Evolutionary conservation across 2,888 invertebrate genomes (phyloP), one percentile per base, ranked within the genome.

Genomic region (Tortricodes alternella): DNA sequence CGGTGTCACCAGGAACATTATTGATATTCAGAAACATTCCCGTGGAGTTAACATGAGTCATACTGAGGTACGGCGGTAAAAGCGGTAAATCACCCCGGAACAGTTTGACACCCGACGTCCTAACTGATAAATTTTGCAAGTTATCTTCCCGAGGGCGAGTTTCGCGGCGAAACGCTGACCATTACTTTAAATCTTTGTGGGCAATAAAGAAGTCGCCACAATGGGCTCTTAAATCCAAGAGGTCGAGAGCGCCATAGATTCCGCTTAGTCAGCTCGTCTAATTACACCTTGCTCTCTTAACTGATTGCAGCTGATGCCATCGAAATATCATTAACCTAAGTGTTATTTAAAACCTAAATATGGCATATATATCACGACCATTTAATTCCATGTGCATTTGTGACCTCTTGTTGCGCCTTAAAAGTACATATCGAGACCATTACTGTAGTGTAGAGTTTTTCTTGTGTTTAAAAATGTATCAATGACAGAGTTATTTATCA

Each of bases 201-300:
- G 74, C 74, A 67, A 71, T 76, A 78, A 76, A 78, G 74, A 73
- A 78, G 70, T 68, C 68, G 61, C 65, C 61, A 78, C 75, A 77
- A 79, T 78, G 70, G 73, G 63, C 67, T 65, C 64, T 73, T 79
- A 78, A 78, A 79, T 80, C 73, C 71, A 62, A 61, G 49, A 60
- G 65, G 69, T 65, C 72, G 77, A 73, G 68, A 68, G 68, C 71
- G 76, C 74, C 76, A 77, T 76, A 76, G 75, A 82, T 82, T 78
- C 64, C 69, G 82, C 82, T 78, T 75, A 77, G 82, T 83, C 81
- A 83, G 82, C 61, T 70, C 67, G 53, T 73, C 78, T 82, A 82
- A 83, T 83, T 78, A 80, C 74, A 74, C 61, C 65, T 73, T 72
- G 67, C 66, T 65, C 66, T 70, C 64, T 65, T 68, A 67, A 67